These are phyloP conservation scores for Scolopax rusticola DNA, from an alignment of 2,797 vertebrate genomes.

Conservation along the genomic window DNA sequence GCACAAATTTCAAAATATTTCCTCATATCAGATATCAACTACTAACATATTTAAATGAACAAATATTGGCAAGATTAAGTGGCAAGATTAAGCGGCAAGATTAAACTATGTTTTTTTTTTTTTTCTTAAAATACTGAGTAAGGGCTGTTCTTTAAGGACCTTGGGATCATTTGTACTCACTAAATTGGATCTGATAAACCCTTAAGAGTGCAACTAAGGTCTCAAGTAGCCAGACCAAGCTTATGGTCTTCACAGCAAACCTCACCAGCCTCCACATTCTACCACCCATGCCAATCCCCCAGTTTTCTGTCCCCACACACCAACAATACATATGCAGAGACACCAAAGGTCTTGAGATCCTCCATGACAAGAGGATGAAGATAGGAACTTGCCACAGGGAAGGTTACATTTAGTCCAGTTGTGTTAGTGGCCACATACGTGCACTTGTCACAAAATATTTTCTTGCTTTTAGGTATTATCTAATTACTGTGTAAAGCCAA, in stretches of 20 bases:
- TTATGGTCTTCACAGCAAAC: neutral
- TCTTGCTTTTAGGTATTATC: neutral
- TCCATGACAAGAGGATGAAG: neutral
- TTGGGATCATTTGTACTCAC: neutral
- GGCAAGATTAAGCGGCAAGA: neutral
- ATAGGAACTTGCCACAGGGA: rapidly evolving
- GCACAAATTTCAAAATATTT: neutral
- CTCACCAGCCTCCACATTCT: neutral
- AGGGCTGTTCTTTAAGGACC: neutral
- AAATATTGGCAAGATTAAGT: neutral
- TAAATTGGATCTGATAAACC: neutral
- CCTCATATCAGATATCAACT: neutral
- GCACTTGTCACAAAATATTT: neutral
- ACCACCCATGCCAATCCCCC: neutral
- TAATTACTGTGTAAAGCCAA: neutral
- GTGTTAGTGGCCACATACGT: neutral
- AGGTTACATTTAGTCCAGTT: neutral
- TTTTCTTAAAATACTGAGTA: neutral
- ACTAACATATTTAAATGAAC: neutral
- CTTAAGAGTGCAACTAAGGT: neutral
- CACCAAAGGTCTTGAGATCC: neutral
- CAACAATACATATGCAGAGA: neutral
- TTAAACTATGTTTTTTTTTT: neutral
- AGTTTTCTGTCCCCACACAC: neutral
- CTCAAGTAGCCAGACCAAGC: neutral